Evolutionary conservation across 2,888 invertebrate species (phyloP), one percentile per base, ranked within the genome.

Genomic region (Prionchulus punctatus): DNA sequence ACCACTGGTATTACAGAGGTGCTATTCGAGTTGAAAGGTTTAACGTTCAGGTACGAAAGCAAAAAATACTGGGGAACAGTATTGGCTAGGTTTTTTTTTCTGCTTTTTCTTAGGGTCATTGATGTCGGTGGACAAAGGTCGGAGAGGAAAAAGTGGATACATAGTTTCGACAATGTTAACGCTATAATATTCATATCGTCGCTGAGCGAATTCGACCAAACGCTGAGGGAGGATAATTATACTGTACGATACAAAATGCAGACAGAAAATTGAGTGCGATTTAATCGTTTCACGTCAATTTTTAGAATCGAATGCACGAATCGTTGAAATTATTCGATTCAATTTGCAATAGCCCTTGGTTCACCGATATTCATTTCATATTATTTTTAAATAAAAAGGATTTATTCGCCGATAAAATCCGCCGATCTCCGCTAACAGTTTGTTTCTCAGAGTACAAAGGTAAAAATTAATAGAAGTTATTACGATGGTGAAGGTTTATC

Each of bases 261-360:
- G 12, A 36, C 36, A 36, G 36, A 18, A 36, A 7, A 12, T 18
- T 12, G 12, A 36, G 12, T 12, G 18, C 12, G 18, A 12, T 12
- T 7, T 18, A 12, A 36, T 36, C 18, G 7, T 36, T 36, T 36
- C 36, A 3, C 18, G 3, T 12, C 7, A 7, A 3, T 23, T 63
- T 83, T 49, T 80, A 94, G 94, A 94, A 98, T 80, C 92, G 96
- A 75, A 99, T 98, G 98, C 96, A 98, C 78, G 98, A 98, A 79
- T 92, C 92, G 75, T 80, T 99, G 76, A 96, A 96, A 78, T 79
- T 99, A 70, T 99, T 98, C 77, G 98, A 99, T 78, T 96, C 96
- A 60, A 98, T 98, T 78, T 99, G 98, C 80, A 99, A 98, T 81
- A 94, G 94, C 79, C 96, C 98, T 77, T 99, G 98, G 98, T 98